Conservation (phyloP, 1,140 invertebrate genomes). For the Neodiprion fabricii region DNA sequence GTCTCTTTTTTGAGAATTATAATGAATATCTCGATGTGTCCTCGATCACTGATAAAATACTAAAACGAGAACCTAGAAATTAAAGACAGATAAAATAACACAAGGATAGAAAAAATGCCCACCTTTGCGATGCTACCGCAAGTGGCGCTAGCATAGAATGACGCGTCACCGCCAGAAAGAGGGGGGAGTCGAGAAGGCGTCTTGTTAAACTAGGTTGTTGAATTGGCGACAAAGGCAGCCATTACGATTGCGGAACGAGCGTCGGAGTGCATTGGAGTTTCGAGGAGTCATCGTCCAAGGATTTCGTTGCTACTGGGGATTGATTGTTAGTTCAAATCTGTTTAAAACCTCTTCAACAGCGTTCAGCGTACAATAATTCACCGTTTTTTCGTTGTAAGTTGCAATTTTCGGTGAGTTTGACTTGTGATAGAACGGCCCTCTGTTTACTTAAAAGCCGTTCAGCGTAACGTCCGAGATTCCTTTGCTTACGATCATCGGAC, state of each 20-base stretch:
- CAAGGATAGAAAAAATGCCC: too few relatives aligned
- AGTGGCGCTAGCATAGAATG: background rate
- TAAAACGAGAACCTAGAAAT: too few relatives aligned
- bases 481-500: too few relatives aligned
- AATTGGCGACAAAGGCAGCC: background rate
- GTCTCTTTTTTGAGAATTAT: too few relatives aligned
- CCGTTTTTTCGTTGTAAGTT: background rate
- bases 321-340: background rate
- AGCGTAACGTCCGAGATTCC: too few relatives aligned
- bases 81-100: too few relatives aligned
- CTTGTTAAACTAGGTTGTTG: too few relatives aligned
- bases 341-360: background rate
- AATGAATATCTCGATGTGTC: too few relatives aligned
- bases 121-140: background rate
- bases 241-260: background rate
- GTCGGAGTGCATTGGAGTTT: background rate
- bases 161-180: background rate
- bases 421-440: too few relatives aligned
- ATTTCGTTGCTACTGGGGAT: background rate
- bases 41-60: too few relatives aligned
- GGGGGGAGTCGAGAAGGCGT: too few relatives aligned
- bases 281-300: constrained; percentile 3
- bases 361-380: background rate
- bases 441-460: too few relatives aligned
- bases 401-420: background rate